A percentile compares a stretch with the other conserved stretches of the same genome.
Conservation (phyloP, 2,797 vertebrate species). For the Coregonus ussuriensis region DNA sequence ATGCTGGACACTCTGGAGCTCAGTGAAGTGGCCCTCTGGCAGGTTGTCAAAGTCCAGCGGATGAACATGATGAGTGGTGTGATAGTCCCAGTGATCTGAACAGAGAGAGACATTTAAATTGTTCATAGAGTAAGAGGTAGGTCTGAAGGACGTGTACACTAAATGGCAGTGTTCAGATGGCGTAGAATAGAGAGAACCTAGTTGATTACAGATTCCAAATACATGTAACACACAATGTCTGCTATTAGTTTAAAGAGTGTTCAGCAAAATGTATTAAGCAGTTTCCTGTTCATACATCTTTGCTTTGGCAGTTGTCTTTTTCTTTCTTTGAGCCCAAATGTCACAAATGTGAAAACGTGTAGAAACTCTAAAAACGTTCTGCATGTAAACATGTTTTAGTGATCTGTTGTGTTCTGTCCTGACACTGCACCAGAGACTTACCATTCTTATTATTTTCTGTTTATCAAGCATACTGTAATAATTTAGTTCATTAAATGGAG, state of each 20-base stretch:
- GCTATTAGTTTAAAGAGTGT: background rate
- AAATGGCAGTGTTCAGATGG: background rate
- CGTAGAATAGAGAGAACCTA: background rate
- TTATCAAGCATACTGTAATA: background rate
- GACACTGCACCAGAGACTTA: background rate
- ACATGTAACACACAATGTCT: background rate
- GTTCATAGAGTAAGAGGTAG: background rate
- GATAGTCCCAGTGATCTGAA: slow-evolving; percentile 94
- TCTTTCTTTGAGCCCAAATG: background rate
- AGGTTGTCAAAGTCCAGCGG: slow-evolving; percentile 89
- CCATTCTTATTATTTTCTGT: background rate
- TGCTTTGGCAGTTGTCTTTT: slow-evolving; percentile 40
- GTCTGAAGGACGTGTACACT: background rate
- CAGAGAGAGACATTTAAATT: slow-evolving; percentile 23
- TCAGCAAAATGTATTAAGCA: slow-evolving; percentile 41
- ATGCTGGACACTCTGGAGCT: slow-evolving; percentile 93
- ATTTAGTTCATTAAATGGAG: background rate
- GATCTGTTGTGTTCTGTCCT: background rate
- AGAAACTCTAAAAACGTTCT: background rate
- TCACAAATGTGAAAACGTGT: background rate
- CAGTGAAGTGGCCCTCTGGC: slow-evolving; percentile 91
- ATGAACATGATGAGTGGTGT: slow-evolving; percentile 83
- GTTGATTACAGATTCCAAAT: background rate
- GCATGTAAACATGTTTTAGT: background rate
- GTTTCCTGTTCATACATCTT: slow-evolving; percentile 64